Conservation (phyloP, 2,113 vertebrate species). For the Dasyprocta punctata region DNA sequence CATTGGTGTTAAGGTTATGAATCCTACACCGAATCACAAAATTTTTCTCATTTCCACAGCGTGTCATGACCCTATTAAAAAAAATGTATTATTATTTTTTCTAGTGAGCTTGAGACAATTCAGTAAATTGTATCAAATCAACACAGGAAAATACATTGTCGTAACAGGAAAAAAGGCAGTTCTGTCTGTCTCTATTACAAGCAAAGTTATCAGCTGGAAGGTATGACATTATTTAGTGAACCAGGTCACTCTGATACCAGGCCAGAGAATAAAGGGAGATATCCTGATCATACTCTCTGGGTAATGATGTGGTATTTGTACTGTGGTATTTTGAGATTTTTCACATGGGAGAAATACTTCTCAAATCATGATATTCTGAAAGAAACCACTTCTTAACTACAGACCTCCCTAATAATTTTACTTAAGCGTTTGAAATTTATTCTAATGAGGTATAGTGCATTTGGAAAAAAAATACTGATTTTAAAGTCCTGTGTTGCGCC, state of each 20-base stretch:
- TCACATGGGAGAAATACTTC: not conserved
- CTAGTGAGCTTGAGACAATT: not conserved
- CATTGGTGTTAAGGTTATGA: not conserved
- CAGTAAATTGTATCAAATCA: not conserved
- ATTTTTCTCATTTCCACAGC: constrained; percentile 9
- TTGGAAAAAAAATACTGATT: not conserved
- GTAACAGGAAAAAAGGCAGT: not conserved
- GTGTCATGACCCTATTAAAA: not conserved
- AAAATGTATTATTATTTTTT: not conserved
- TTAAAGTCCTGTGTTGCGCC: not conserved
- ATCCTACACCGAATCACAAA: not conserved
- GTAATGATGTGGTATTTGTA: not conserved
- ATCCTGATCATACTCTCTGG: not conserved
- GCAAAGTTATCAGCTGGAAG: not conserved
- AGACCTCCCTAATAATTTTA: not conserved
- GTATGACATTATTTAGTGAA: not conserved
- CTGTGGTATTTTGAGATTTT: constrained; percentile 1
- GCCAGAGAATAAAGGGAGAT: not conserved
- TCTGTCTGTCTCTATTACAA: not conserved
- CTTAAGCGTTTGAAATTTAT: not conserved
- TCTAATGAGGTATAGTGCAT: not conserved
- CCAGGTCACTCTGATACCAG: not conserved
- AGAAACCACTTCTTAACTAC: not conserved
- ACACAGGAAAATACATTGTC: not conserved
- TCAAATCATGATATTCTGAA: constrained; percentile 1